These are phyloP conservation scores for Alloscopus bannaensis DNA, from an alignment of 2,888 invertebrate species.

Conservation along the genomic window DNA sequence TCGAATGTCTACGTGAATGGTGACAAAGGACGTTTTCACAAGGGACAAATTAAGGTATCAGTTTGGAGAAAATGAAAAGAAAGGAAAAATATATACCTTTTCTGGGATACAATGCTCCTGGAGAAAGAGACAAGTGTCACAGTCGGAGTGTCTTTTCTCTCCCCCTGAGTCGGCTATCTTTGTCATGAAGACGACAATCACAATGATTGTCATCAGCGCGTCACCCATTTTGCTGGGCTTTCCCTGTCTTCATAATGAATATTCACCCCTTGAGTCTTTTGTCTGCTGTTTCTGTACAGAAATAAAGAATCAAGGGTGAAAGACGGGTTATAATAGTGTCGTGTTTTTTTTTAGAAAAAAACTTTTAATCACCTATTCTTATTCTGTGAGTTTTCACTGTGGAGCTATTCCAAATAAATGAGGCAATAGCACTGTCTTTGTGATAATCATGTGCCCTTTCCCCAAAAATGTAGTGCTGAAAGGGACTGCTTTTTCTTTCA, in stretches of 20 bases:
- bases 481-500: not conserved
- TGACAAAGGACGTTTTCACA: too few species aligned
- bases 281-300: not conserved
- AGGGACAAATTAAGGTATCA: slow-evolving; percentile 39
- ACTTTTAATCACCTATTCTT: slow-evolving; percentile 49
- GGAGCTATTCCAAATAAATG: too few species aligned
- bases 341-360: slow-evolving; percentile 19
- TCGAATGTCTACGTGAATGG: too few species aligned
- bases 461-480: not conserved
- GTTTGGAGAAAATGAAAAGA: slow-evolving; percentile 7
- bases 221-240: slow-evolving; percentile 8
- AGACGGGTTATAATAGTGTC: slow-evolving; percentile 9
- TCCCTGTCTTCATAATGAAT: slow-evolving; percentile 8
- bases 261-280: slow-evolving; percentile 44
- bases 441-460: slow-evolving; percentile 18
- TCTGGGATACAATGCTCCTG: not conserved
- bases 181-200: slow-evolving; percentile 5
- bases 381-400: slow-evolving; percentile 23
- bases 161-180: slow-evolving; percentile 8
- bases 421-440: too few species aligned
- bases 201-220: not conserved
- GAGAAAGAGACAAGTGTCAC: not conserved
- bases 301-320: not conserved
- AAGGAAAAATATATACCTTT: not conserved
- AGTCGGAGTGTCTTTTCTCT: not conserved